Evolutionary conservation across 1,140 invertebrate species (phyloP), one percentile per base, ranked within the genome.

Genomic region (Apis cerana): DNA sequence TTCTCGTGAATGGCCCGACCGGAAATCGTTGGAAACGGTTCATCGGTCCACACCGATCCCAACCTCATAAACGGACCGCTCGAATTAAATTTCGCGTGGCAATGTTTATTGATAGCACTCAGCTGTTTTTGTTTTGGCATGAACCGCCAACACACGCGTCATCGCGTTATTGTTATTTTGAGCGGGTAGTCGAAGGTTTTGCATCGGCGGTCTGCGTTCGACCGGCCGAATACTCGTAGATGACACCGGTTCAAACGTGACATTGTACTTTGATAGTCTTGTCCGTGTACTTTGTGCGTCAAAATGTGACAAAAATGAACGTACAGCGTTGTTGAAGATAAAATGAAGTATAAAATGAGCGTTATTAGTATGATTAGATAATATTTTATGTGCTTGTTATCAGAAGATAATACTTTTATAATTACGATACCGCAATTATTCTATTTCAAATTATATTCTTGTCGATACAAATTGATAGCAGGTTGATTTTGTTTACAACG

Each of bases 101-200:
- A 61, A 80, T 77, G 81, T 85, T 87, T 92, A 92, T 92, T 92
- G 92, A 92, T 92, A 92, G 91, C 88, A 79, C 89, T 91, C 88
- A 91, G 91, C 91, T 92, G 91, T 91, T 92, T 87, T 88, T 90
- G 85, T 87, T 91, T 92, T 92, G 91, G 91, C 92, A 92, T 90
- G 85, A 89, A 72, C 81, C 72, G 80, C 80, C 54, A 80, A 21
- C 58, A 86, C 64, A 23, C 62, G 50, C 54, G 52, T 43, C 86
- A 87, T 48, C 78, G 79, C 75, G 80, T 92, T 92, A 91, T 91
- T 92, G 91, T 92, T 93, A 93, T 93, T 93, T 93, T 81, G 86
- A 90, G 91, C 90, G 33, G 33, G 80, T 91, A 90, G 89, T 91
- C 88, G 88, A 90, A 92, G 90, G 90, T 87, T 92, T 84, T 83